Base-by-base conservation (phyloP, 2,888 invertebrate species). In the Selenia dentaria region DNA sequence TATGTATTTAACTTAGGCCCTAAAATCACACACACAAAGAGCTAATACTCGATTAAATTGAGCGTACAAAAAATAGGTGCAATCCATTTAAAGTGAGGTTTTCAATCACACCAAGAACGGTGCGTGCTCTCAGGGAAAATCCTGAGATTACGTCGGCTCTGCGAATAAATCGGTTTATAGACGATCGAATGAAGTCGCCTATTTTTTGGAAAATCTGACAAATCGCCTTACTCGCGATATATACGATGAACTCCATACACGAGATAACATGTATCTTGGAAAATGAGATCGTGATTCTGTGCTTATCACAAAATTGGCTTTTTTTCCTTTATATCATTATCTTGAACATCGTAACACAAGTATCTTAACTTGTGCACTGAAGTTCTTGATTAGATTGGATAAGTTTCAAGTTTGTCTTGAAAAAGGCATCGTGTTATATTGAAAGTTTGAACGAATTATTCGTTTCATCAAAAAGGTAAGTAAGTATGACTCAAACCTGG, bases 61-160 rank as follows among this genome's bases (percentile, higher is more conserved):
- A 20, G 26, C 26, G 14, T 41, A 42, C 6, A 37, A 49, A 38
- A 38, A 46, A 47, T 44, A 20, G 38, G 31, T 44, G 22, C 54
- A 49, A 51, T 52, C 43, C 44, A 36, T 31, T 37, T 9, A 37
- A 48, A 49, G 44, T 36, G 44, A 44, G 38, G 42, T 61, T 50
- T 69, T 64, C 59, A 62, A 67, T 69, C 61, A 63, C 48, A 27
- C 16, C 24, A 11, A 16, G 57, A 57, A 56, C 56, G 33, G 63
- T 57, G 62, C 70, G 70, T 71, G 70, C 63, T 62, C 43, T 46
- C 27, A 32, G 50, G 42, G 41, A 50, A 51, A 58, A 62, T 58
- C 54, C 57, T 36, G 54, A 66, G 71, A 70, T 71, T 67, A 71
- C 62, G 33, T 16, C 42, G 53, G 59, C 58, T 66, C 64, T 62